Conservation (phyloP, 2,113 vertebrate species). For the Rhipidura dahli region DNA sequence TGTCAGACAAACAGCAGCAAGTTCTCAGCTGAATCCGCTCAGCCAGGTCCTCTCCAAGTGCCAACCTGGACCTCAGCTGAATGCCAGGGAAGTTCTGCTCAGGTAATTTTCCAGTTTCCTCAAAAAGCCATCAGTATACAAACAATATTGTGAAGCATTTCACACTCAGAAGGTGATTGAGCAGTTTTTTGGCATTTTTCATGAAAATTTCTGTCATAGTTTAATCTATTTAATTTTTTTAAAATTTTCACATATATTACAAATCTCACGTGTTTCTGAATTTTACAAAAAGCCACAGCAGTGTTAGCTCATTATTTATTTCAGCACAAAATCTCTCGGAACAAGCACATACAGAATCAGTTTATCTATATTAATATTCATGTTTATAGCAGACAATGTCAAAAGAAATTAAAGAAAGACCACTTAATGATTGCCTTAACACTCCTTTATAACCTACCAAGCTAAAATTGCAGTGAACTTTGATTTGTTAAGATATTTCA, state of each 20-base stretch:
- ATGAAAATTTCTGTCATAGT: background rate
- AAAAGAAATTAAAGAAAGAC: conserved; percentile 8
- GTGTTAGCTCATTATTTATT: background rate
- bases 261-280: background rate
- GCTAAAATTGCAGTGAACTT: background rate
- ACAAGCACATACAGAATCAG: background rate
- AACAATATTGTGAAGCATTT: background rate
- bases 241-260: background rate
- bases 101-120: background rate
- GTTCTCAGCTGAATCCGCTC: background rate
- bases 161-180: background rate
- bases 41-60: background rate
- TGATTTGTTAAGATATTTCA: background rate
- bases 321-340: background rate
- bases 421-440: background rate
- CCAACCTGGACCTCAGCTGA: background rate
- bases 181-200: background rate
- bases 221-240: background rate
- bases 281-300: background rate
- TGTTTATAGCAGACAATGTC: background rate
- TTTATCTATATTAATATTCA: background rate
- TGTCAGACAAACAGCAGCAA: background rate
- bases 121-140: background rate
- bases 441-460: background rate
- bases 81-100: background rate